These are phyloP conservation scores for Crotophaga sulcirostris DNA, from an alignment of 2,113 vertebrate species.

Conservation along the genomic window DNA sequence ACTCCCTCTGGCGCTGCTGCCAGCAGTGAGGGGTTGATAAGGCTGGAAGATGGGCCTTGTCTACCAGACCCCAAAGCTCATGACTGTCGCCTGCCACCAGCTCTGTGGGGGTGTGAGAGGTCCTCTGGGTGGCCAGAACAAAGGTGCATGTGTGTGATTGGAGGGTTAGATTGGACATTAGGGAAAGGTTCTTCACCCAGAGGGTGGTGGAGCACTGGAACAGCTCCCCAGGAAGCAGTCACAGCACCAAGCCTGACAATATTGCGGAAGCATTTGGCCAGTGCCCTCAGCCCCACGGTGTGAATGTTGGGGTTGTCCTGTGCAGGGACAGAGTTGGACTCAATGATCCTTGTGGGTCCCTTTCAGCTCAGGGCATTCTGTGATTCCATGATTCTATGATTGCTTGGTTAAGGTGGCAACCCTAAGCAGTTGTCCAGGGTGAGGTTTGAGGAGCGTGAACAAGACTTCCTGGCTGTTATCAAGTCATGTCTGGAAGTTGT, in stretches of 20 bases:
- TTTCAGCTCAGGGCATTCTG: no score
- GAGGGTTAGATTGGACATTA: no score
- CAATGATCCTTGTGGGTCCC: no score
- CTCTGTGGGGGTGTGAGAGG: background rate
- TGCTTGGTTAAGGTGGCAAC: background rate
- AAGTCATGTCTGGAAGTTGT: background rate
- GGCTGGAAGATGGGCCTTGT: background rate
- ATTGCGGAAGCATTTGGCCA: no score
- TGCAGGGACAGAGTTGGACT: no score
- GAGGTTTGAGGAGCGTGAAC: background rate
- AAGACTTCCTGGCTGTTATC: background rate
- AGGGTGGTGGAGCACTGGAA: no score
- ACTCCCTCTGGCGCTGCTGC: background rate
- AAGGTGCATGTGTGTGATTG: background rate
- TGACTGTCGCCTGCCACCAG: fast-evolving
- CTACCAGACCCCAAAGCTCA: background rate
- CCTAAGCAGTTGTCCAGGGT: background rate
- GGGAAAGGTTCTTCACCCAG: no score
- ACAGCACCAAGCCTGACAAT: no score
- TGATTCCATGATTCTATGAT: no score
- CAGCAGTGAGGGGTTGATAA: background rate
- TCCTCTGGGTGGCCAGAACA: background rate
- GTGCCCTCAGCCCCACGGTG: no score
- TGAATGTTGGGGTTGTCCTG: no score
- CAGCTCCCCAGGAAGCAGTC: no score